phyloP scores from a whole-genome alignment of 2,797 vertebrate genomes.

The Ceyx erithaca region DNA sequence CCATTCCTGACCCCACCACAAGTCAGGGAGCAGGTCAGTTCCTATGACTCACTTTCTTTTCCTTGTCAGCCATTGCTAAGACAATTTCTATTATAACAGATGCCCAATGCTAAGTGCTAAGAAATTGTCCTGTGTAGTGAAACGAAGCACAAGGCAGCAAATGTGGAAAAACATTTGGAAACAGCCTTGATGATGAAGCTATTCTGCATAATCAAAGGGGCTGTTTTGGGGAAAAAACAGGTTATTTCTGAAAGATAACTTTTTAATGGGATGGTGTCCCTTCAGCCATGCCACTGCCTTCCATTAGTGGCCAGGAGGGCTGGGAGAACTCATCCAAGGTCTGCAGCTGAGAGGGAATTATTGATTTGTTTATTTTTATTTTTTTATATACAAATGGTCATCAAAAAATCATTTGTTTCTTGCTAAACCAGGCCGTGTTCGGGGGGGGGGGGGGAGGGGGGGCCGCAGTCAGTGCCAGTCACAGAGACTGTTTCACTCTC shows the following conservation, averaged over 20 bases:
- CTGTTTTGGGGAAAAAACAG: not conserved
- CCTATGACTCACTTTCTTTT: not conserved
- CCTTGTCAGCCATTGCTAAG: not conserved
- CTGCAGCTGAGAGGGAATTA: conserved; percentile 16
- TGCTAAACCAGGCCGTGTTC: not conserved
- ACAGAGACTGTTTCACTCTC: not conserved
- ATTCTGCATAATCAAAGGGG: not conserved
- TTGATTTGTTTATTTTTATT: conserved; percentile 24
- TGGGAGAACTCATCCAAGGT: not conserved
- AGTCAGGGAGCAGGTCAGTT: not conserved
- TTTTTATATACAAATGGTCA: not conserved
- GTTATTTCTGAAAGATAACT: not conserved
- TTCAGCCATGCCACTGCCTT: not conserved
- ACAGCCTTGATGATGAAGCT: not conserved
- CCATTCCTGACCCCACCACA: not conserved
- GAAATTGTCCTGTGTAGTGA: not conserved
- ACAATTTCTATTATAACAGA: not conserved
- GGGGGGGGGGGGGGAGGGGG: not conserved
- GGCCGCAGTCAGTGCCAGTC: not conserved
- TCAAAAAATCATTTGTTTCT: not conserved
- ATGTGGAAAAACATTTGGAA: not conserved
- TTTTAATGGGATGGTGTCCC: not conserved
- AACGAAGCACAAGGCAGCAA: not conserved
- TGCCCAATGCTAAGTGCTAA: not conserved
- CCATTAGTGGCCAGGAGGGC: not conserved